Percentiles rank a stretch among this genome's conserved stretches.
Conservation (phyloP, 2,113 vertebrate species). For the Harpagus bidentatus region DNA sequence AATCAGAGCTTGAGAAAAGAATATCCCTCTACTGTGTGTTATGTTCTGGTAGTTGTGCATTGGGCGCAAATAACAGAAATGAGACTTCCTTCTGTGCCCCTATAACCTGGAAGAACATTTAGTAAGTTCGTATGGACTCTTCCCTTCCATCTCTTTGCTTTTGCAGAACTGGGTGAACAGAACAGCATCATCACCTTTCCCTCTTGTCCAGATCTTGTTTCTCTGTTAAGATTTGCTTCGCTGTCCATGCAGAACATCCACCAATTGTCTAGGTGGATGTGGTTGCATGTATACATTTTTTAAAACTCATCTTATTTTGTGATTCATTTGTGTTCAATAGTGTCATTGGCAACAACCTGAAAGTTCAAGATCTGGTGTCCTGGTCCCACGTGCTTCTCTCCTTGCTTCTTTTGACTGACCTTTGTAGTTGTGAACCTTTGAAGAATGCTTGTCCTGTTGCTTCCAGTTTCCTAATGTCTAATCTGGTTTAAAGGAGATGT, state of each 20-base stretch:
- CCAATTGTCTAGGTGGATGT: neutral
- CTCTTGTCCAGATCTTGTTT: neutral
- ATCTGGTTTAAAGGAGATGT: neutral
- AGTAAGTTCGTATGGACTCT: fast-evolving
- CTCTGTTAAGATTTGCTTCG: neutral
- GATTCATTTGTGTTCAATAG: neutral
- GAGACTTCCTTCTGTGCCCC: neutral
- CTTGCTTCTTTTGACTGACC: neutral
- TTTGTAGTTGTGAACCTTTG: neutral
- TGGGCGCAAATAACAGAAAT: neutral
- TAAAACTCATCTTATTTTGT: neutral
- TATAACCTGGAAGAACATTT: neutral
- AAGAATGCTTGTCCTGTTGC: neutral
- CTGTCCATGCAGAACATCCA: neutral
- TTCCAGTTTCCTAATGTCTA: neutral
- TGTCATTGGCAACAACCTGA: neutral
- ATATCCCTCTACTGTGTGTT: neutral
- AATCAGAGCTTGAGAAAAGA: neutral
- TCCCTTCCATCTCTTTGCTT: neutral
- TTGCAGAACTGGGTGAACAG: neutral
- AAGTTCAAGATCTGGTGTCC: neutral
- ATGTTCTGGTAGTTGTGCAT: neutral
- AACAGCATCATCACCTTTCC: neutral
- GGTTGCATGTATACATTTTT: neutral
- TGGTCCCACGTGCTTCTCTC: neutral